Evolutionary conservation across 2,113 vertebrate species (phyloP).

Genomic region (Pan troglodytes): NHGRI_mPanTro3-v2.1_pri NC_072403.2:9243501-9244000

Average conservation of each 20-base stretch:
- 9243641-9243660: background rate
- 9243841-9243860: background rate
- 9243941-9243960: background rate
- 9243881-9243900: no score
- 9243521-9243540: rapidly evolving
- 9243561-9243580: background rate
- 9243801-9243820: rapidly evolving
- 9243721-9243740: background rate
- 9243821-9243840: background rate
- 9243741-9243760: background rate
- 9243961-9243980: no score
- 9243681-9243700: background rate
- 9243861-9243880: background rate
- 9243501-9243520: background rate
- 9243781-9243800: background rate
- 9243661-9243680: background rate
- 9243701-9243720: background rate
- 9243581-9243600: rapidly evolving
- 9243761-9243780: no score
- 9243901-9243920: background rate
- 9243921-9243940: rapidly evolving
- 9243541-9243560: rapidly evolving
- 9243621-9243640: background rate
- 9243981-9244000: background rate
- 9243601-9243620: background rate